These are phyloP conservation scores for Steinernema carpocapsae DNA, from an alignment of 2,888 invertebrate genomes.

Conservation along the genomic window DNA sequence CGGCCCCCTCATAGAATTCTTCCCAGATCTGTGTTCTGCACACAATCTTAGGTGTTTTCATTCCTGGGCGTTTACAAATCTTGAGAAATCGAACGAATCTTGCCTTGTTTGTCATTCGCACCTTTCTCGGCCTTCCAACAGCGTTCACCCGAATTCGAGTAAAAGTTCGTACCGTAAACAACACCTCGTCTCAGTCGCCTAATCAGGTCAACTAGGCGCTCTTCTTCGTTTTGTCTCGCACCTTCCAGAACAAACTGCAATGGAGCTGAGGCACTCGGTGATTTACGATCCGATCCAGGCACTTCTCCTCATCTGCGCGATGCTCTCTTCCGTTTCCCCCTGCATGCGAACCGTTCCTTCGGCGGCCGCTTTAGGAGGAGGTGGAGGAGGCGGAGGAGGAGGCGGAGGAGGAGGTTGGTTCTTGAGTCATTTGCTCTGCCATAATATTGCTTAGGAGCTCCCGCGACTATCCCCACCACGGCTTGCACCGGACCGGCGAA, in stretches of 20 bases:
- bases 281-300: not conserved
- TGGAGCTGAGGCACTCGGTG: not conserved
- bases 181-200: not conserved
- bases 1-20: no score
- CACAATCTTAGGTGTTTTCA: no score
- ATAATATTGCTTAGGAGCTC: not conserved
- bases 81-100: no score
- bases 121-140: no score
- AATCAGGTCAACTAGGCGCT: slow-evolving; percentile 1
- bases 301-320: not conserved
- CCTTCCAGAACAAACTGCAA: not conserved
- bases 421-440: no score
- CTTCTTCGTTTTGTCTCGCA: not conserved
- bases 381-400: no score
- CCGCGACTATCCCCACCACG: not conserved
- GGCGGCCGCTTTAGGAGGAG: not conserved
- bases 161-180: slow-evolving; percentile 8
- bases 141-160: not conserved
- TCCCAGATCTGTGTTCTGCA: no score
- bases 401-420: no score
- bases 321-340: not conserved
- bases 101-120: no score
- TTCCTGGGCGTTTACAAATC: no score
- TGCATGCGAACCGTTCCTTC: slow-evolving; percentile 4
- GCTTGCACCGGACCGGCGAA: not conserved